A percentile compares a stretch with the other conserved stretches of the same genome.
These are phyloP conservation scores for Caenorhabditis plicata DNA, from an alignment of 2,888 invertebrate genomes.

Conservation along the genomic window DNA sequence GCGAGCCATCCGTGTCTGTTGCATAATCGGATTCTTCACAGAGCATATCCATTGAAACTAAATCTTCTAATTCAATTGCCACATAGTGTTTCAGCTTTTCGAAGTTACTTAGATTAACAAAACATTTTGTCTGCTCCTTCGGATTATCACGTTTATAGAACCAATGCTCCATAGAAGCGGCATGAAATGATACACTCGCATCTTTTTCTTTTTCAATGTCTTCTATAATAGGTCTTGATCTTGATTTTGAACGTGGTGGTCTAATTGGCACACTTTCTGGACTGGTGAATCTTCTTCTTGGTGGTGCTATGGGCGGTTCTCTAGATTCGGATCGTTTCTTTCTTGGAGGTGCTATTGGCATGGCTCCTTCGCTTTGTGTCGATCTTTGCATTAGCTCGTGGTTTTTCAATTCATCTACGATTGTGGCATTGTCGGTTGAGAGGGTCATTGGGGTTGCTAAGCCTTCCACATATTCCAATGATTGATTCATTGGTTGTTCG, in stretches of 20 bases:
- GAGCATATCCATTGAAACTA: conserved; percentile 56
- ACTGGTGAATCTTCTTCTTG: conserved; percentile 2
- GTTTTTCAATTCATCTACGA: too few relatives aligned
- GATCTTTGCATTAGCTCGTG: too few relatives aligned
- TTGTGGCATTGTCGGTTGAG: conserved; percentile 1
- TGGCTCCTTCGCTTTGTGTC: too few relatives aligned
- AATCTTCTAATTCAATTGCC: conserved; percentile 36
- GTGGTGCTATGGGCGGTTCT: conserved; percentile 7
- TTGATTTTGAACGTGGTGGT: too few relatives aligned
- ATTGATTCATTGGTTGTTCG: conserved; percentile 16
- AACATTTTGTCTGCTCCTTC: too few relatives aligned
- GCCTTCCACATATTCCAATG: conserved; percentile 10
- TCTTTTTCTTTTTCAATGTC: conserved; percentile 6
- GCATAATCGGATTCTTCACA: conserved; percentile 59
- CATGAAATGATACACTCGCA: too few relatives aligned
- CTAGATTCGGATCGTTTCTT: neutral
- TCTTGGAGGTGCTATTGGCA: conserved; percentile 22
- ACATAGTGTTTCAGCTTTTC: conserved; percentile 12
- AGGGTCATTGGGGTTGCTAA: conserved; percentile 7
- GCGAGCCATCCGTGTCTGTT: conserved; percentile 53
- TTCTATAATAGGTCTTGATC: conserved; percentile 17
- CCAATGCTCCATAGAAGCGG: too few relatives aligned
- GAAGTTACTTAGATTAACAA: too few relatives aligned
- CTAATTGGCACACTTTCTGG: neutral
- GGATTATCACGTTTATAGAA: too few relatives aligned